Base-by-base conservation (phyloP, 2,113 vertebrate species). In the Hypomesus transpacificus region DNA sequence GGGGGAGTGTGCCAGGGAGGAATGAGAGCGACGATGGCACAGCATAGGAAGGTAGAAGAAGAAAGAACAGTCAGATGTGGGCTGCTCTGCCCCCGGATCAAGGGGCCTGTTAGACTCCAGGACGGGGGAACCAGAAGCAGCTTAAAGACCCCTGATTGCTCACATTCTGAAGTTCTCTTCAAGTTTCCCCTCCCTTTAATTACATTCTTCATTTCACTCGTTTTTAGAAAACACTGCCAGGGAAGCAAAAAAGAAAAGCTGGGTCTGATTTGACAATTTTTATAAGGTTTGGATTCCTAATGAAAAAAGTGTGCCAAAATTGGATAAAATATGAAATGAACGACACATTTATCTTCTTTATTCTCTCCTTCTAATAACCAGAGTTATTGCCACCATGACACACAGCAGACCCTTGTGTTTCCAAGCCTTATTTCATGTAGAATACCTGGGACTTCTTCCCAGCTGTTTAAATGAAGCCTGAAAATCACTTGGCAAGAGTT, bases 111-210 rank as follows among this genome's bases (percentile, higher is more conserved):
- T 46, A 46, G 39, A 46, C 39, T 46, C 4, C 2, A 11, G 39
- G 39, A 46, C 39, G 77, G 80, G 70, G 62, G 73, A 82, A 81
- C 84, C 82, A 82, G 20, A 79, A 77, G 70, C 76, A 67, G 75
- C 78, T 81, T 90, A 84, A 78, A 87, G 89, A 77, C 78, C 72
- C 85, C 74, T 83, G 87, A 89, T 84, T 86, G 82, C 82, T 78
- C 22, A 70, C 80, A 80, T 89, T 86, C 78, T 83, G 82, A 91
- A 89, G 87, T 88, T 85, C 76, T 87, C 82, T 84, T 82, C 85
- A 89, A 89, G 81, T 87, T 87, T 86, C 79, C 78, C 70, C 86
- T 81, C 84, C 84, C 84, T 84, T 80, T 89, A 91, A 90, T 92
- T 88, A 89, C 77, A 80, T 82, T 86, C 85, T 86, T 87, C 79